A percentile compares a stretch with the other conserved stretches of the same genome.
These are phyloP conservation scores for Aratinga solstitialis DNA, from an alignment of 2,797 vertebrate genomes.

Conservation along the genomic window DNA sequence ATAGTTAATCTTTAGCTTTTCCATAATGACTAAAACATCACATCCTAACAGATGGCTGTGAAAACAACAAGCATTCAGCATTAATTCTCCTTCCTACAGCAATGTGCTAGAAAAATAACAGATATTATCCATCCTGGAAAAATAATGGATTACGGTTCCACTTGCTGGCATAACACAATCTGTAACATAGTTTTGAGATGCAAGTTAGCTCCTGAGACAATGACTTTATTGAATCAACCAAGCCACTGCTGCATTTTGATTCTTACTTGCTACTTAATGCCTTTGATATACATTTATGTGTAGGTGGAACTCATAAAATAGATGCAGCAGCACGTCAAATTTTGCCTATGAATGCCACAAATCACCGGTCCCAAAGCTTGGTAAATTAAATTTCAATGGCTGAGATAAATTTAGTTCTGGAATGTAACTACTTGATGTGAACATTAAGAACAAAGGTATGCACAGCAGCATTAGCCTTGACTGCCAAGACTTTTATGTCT, in stretches of 20 bases:
- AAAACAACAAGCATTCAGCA: constrained; percentile 4
- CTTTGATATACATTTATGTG: background rate
- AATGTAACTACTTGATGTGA: constrained; percentile 17
- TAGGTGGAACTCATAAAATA: background rate
- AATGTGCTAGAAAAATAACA: background rate
- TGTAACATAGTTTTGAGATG: background rate
- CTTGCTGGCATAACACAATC: background rate
- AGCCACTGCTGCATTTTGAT: background rate
- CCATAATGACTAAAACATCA: background rate
- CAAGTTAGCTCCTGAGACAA: background rate
- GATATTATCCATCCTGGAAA: background rate
- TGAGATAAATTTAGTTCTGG: background rate
- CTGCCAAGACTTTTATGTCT: constrained; percentile 23
- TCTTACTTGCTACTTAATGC: background rate
- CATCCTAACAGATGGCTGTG: constrained; percentile 16
- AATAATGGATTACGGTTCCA: background rate
- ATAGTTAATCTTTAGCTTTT: constrained; percentile 15
- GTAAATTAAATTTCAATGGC: constrained; percentile 6
- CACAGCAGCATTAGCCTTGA: background rate
- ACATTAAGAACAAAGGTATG: constrained; percentile 19
- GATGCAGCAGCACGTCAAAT: background rate
- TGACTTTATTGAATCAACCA: background rate
- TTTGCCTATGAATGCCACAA: background rate
- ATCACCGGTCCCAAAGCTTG: background rate
- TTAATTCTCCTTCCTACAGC: background rate